Percentiles rank a stretch among this genome's conserved stretches.
Evolutionary conservation across 2,888 invertebrate genomes (phyloP).

Genomic region (Stenurella melanura): DNA sequence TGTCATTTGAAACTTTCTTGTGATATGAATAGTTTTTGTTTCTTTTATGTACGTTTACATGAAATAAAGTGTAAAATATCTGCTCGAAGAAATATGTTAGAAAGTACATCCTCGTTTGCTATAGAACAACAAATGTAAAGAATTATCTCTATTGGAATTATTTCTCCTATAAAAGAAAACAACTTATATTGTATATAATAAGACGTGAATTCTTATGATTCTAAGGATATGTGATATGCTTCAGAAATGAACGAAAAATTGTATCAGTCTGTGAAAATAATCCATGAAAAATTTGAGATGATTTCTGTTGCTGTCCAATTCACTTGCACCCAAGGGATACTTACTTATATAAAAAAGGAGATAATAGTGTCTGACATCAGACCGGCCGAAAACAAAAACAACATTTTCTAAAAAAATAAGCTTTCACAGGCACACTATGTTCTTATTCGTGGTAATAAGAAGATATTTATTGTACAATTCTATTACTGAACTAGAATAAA

Average conservation of each 20-base stretch:
- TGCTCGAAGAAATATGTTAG: background rate
- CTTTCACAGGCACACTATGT: too few species aligned
- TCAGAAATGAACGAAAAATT: background rate
- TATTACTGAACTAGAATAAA: too few species aligned
- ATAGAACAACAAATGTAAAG: background rate
- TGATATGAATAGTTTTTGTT: conserved; percentile 12
- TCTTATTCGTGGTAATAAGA: too few species aligned
- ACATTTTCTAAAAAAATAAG: too few species aligned
- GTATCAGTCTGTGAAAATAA: background rate
- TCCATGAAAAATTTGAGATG: background rate
- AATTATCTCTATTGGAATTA: background rate
- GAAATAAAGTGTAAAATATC: conserved; percentile 16
- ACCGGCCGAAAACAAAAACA: too few species aligned
- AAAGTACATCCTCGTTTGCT: background rate
- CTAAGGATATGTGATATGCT: background rate
- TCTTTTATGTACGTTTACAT: background rate
- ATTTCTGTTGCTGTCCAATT: too few species aligned
- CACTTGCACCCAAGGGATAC: too few species aligned
- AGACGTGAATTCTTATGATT: background rate
- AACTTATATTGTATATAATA: background rate
- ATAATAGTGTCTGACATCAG: too few species aligned
- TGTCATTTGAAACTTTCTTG: conserved; percentile 6
- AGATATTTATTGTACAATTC: too few species aligned
- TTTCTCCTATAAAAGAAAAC: background rate
- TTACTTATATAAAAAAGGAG: too few species aligned